Percentiles rank a stretch among this genome's conserved stretches.
These are phyloP conservation scores for Acrobeloides nanus DNA, from an alignment of 2,888 invertebrate genomes.

Conservation along the genomic window DNA sequence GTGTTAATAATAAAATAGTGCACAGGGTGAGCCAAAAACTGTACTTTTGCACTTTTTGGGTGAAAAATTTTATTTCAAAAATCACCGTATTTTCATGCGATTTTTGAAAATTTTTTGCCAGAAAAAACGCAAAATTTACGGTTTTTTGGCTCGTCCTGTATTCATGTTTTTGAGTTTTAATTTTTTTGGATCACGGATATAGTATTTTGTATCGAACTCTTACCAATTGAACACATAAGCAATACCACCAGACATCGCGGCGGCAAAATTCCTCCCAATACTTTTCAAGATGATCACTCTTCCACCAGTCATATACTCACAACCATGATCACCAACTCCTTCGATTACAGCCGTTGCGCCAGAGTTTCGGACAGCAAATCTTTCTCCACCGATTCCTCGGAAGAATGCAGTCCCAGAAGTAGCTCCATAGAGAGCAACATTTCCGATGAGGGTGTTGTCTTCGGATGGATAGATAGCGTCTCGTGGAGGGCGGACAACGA, in stretches of 20 bases:
- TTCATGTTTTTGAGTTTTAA: slow-evolving; percentile 4
- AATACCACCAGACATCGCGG: slow-evolving; percentile 95
- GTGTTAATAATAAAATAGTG: no score
- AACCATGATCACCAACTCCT: slow-evolving; percentile 97
- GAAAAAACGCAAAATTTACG: background rate
- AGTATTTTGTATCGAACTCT: slow-evolving; percentile 8
- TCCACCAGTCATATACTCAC: slow-evolving; percentile 96
- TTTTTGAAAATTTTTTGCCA: no score
- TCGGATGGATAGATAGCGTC: slow-evolving; percentile 72
- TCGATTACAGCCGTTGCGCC: slow-evolving; percentile 91
- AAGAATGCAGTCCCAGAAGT: slow-evolving; percentile 69
- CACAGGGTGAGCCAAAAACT: no score
- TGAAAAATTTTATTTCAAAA: no score
- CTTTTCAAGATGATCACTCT: slow-evolving; percentile 77
- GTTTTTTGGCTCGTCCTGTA: no score
- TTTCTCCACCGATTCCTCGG: slow-evolving; percentile 89
- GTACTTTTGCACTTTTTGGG: no score
- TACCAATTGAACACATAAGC: slow-evolving; percentile 82
- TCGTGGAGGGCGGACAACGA: slow-evolving; percentile 85
- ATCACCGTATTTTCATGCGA: no score
- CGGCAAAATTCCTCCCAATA: slow-evolving; percentile 95
- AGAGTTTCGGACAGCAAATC: slow-evolving; percentile 95
- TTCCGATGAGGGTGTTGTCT: slow-evolving; percentile 91
- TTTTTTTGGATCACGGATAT: no score
- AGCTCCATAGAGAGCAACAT: slow-evolving; percentile 94